phyloP scores from a whole-genome alignment of 2,888 invertebrate species.

The Cantharis rustica region DNA sequence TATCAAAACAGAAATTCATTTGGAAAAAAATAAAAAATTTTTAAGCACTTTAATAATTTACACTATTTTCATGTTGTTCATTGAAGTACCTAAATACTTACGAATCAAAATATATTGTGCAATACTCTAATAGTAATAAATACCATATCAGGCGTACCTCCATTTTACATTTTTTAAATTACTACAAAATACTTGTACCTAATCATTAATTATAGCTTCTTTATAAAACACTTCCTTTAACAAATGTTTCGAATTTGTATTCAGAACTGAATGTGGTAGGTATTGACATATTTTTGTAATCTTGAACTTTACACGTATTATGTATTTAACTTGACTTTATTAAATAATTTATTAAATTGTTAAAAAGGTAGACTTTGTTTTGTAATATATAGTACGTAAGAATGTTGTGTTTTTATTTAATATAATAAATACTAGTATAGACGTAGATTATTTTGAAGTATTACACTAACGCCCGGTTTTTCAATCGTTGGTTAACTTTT shows the following conservation, averaged over 20 bases:
- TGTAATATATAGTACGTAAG: background rate
- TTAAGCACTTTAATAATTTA: background rate
- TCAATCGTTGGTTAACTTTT: no score
- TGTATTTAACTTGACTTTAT: background rate
- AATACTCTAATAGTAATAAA: background rate
- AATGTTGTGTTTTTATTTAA: background rate
- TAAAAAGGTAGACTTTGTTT: background rate
- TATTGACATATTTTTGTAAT: background rate
- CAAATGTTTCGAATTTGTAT: background rate
- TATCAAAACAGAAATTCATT: slow-evolving; percentile 84
- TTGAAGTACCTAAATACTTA: background rate
- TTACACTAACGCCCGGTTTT: no score
- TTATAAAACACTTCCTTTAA: background rate
- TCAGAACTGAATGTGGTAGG: background rate
- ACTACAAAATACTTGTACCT: background rate
- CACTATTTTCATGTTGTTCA: background rate
- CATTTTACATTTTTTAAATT: background rate
- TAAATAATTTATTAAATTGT: background rate
- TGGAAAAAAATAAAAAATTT: slow-evolving; percentile 57
- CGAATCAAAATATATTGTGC: background rate
- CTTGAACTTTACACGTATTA: background rate
- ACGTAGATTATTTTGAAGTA: background rate
- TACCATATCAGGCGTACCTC: background rate
- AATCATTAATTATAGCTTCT: background rate
- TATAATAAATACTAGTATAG: background rate